phyloP scores from a whole-genome alignment of 2,888 invertebrate genomes.

The Polydrusus tereticollis region DNA sequence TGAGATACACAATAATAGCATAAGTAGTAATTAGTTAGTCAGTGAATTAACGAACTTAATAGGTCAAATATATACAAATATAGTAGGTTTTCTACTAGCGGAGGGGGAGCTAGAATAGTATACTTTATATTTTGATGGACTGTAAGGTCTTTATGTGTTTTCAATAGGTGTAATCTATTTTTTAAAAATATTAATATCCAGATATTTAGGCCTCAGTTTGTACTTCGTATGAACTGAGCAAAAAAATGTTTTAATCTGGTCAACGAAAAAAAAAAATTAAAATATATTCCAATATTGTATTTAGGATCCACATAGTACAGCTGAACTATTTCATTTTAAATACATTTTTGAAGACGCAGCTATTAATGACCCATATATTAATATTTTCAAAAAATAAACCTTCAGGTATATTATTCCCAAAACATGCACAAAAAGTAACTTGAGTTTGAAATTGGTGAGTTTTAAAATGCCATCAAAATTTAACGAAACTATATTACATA shows the following conservation, averaged over 20 bases:
- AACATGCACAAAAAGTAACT: slow-evolving; percentile 22
- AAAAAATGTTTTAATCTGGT: too few relatives aligned
- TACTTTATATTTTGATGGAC: slow-evolving; percentile 20
- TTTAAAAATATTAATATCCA: not conserved
- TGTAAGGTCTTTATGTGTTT: slow-evolving; percentile 2
- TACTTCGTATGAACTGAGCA: too few relatives aligned
- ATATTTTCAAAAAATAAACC: not conserved
- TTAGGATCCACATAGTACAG: too few relatives aligned
- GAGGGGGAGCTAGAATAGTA: slow-evolving; percentile 34
- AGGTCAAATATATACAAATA: slow-evolving; percentile 33
- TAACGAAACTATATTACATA: slow-evolving; percentile 53
- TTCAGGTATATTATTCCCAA: not conserved
- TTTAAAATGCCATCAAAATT: slow-evolving; percentile 43
- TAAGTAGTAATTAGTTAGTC: not conserved
- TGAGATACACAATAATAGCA: slow-evolving; percentile 18
- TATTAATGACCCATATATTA: not conserved
- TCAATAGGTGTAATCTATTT: not conserved
- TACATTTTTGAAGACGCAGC: too few relatives aligned
- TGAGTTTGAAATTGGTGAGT: slow-evolving; percentile 17
- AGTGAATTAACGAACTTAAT: not conserved
- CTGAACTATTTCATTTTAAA: too few relatives aligned
- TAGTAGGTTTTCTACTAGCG: slow-evolving; percentile 25
- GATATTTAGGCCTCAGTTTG: too few relatives aligned
- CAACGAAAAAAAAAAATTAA: too few relatives aligned
- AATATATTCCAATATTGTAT: too few relatives aligned